Evolutionary conservation across 2,113 vertebrate genomes (phyloP), one percentile per base, ranked within the genome.

Genomic region (Grallaria varia): DNA sequence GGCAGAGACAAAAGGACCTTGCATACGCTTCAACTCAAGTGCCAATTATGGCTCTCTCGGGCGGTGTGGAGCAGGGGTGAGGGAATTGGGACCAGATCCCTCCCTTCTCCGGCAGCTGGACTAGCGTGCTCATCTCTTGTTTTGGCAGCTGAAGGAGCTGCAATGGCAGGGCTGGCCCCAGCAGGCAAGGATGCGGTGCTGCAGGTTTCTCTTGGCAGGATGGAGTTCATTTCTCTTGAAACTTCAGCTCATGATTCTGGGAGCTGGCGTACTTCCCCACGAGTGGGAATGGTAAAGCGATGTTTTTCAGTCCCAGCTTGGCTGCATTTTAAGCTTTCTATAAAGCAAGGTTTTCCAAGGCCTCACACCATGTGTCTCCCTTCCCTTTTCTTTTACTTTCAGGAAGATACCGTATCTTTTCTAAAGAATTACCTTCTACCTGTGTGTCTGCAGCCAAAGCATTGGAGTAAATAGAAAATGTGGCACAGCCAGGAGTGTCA

Each of bases 31-130:
- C 50, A 31, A 2, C 52, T 47, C 8, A 5, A 74, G 89, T 27
- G 47, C 60, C 56, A 18, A 0, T 89, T 40, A 14, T 0, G 0
- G 28, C 49, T 56, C 62, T 53, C 27, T 23, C 1, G 6, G 56
- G 60, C 49, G 31, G 55, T 0, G 0, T 4, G 53, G 42, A 75
- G 64, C 9, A 2, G 35, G 15, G 40, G 10, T 40, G 53, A 20
- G 4, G 10, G 49, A 45, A 22, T 50, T 0, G 1, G 8, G 39
- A 8, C 11, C 0, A 1, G 33, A 37, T 33, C n/a, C 53, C 28
- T 49, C 35, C 2, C 1, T 67, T 24, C 14, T 4, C 60, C 72
- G 50, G 58, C 74, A 62, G n/a, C 37, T 8, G 8, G 45, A 5
- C 25, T 28, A 0, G 0, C 1, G 14, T 31, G 45, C 55, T 77